These are phyloP conservation scores for Euura lappo DNA, from an alignment of 1,140 invertebrate species.

Conservation along the genomic window DNA sequence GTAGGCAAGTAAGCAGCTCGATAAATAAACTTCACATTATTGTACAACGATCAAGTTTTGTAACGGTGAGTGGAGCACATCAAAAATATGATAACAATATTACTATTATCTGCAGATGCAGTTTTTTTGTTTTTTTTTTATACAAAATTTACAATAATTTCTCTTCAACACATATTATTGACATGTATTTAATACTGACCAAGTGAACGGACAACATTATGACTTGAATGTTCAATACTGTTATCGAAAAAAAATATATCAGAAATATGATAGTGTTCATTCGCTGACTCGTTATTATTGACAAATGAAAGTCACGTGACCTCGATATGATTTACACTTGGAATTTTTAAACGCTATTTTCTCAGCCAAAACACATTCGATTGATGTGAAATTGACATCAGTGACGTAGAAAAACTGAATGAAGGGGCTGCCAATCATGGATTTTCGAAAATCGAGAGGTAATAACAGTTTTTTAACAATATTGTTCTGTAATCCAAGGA, in stretches of 20 bases:
- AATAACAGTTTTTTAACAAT: too few relatives aligned
- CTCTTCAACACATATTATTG: neutral
- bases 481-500: too few relatives aligned
- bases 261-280: neutral
- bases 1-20: neutral
- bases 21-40: neutral
- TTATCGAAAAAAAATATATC: neutral
- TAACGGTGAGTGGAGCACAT: neutral
- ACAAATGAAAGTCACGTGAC: neutral
- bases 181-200: conserved; percentile 1
- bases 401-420: too few relatives aligned
- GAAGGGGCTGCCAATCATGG: too few relatives aligned
- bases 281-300: neutral
- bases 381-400: too few relatives aligned
- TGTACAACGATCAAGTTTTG: neutral
- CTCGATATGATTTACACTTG: too few relatives aligned
- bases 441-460: too few relatives aligned
- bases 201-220: neutral
- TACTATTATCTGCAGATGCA: neutral
- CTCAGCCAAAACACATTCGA: too few relatives aligned
- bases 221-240: neutral
- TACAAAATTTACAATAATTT: neutral
- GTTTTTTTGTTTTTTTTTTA: neutral
- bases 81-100: neutral
- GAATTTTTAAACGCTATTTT: too few relatives aligned